These are phyloP conservation scores for Acanthornis magna DNA, from an alignment of 2,797 vertebrate genomes.

Conservation along the genomic window DNA sequence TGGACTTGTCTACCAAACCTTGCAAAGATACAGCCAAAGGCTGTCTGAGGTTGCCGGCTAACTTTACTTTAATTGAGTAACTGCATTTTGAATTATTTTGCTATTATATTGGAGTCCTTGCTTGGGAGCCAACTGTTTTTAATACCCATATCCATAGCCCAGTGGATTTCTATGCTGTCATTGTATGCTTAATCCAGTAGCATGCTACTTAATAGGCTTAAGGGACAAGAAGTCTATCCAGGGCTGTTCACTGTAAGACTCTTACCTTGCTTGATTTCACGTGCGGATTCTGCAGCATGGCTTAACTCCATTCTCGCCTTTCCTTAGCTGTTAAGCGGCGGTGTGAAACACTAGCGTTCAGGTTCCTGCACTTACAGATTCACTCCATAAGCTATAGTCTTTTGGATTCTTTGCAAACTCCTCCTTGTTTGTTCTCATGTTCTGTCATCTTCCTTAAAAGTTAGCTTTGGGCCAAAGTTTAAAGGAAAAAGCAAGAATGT, in stretches of 20 bases:
- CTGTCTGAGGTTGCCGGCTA: slow-evolving; percentile 79
- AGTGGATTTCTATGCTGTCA: slow-evolving; percentile 70
- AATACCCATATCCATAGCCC: slow-evolving; percentile 73
- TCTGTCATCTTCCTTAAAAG: slow-evolving; percentile 69
- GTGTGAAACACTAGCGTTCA: slow-evolving; percentile 56
- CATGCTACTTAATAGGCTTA: slow-evolving; percentile 72
- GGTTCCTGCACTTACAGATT: slow-evolving; percentile 12
- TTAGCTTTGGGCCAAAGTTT: slow-evolving; percentile 79
- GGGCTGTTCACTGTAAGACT: slow-evolving; percentile 60
- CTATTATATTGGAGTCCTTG: slow-evolving; percentile 71
- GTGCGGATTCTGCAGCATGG: slow-evolving; percentile 53
- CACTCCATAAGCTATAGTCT: slow-evolving; percentile 55
- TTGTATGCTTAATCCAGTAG: slow-evolving; percentile 68
- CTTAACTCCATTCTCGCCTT: slow-evolving; percentile 24
- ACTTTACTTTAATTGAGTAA: slow-evolving; percentile 76
- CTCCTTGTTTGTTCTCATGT: slow-evolving; percentile 42
- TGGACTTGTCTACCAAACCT: slow-evolving; percentile 75
- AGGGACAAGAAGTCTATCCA: slow-evolving; percentile 49
- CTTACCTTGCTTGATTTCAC: slow-evolving; percentile 58
- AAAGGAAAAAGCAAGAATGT: slow-evolving; percentile 47
- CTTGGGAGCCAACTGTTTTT: slow-evolving; percentile 75
- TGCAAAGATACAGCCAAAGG: slow-evolving; percentile 66
- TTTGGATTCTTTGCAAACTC: slow-evolving; percentile 36
- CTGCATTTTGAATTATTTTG: slow-evolving; percentile 75
- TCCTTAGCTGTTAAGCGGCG: slow-evolving; percentile 37